These are phyloP conservation scores for Dasyurus viverrinus DNA, from an alignment of 2,113 vertebrate species.

Conservation along the genomic window DNA sequence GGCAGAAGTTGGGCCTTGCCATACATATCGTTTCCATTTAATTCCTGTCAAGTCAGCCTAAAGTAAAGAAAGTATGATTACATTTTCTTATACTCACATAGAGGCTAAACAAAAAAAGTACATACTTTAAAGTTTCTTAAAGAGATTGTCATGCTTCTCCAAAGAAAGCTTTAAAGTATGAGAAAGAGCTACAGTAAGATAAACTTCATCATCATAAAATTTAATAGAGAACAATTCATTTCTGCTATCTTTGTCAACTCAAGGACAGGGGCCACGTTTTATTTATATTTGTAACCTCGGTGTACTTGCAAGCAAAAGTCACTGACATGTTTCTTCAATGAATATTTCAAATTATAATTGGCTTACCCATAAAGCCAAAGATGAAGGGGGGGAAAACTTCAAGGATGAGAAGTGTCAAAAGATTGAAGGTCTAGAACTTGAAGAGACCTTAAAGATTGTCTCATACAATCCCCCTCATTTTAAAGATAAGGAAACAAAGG, in stretches of 20 bases:
- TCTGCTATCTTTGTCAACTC: background rate
- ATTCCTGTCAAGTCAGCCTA: slow-evolving; percentile 98
- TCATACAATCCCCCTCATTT: background rate
- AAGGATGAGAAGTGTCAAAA: background rate
- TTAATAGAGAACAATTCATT: background rate
- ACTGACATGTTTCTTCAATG: background rate
- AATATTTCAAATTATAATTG: background rate
- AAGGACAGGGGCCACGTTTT: background rate
- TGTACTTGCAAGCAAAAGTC: background rate
- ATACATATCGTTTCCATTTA: slow-evolving; percentile 98
- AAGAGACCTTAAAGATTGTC: background rate
- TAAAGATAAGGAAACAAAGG: background rate
- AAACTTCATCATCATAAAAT: background rate
- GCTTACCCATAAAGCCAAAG: background rate
- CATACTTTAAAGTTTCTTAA: slow-evolving; percentile 28
- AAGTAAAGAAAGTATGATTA: slow-evolving; percentile 42
- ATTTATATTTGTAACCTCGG: background rate
- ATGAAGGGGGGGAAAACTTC: background rate
- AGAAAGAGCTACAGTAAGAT: background rate
- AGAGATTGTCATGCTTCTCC: slow-evolving; percentile 47
- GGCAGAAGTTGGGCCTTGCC: slow-evolving; percentile 96
- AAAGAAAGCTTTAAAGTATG: background rate
- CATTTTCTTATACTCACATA: slow-evolving; percentile 31
- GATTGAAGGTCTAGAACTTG: background rate
- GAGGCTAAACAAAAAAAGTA: slow-evolving; percentile 22